Evolutionary conservation across 1,140 invertebrate genomes (phyloP), one percentile per base, ranked within the genome.

Genomic region (Pachyrhynchus sulphureomaculatus): DNA sequence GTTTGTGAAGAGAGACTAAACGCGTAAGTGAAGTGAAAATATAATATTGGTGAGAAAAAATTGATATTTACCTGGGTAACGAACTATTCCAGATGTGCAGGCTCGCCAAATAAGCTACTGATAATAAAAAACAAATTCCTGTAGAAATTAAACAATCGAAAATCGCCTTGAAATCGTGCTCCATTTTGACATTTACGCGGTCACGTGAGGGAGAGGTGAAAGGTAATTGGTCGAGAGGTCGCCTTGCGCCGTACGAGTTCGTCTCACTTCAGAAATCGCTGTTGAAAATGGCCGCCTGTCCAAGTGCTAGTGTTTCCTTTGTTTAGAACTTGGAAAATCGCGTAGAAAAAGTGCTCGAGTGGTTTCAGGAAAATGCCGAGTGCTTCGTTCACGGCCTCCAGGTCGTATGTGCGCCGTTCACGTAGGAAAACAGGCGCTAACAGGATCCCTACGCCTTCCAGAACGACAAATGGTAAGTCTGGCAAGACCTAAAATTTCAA

Each of bases 311-410:
- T 83, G 68, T 68, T 58, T 83, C 79, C 83, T 84, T 84, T 84
- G 82, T 84, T 84, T 84, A 84, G 63, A 33, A 62, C 45, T 48
- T 53, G 51, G 62, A 56, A 59, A 42, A 37, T 52, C 39, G 45
- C 52, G 49, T 37, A 36, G n/a, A 49, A 65, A 67, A 63, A 64
- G 66, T 52, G 54, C 59, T 29, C 29, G 48, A 61, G 32, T 12
- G 17, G 45, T 17, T 10, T 13, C 21, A 24, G n/a, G 66, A 91
- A 86, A 82, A 92, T 92, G 90, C 90, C 90, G 82, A 92, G 90
- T 83, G 90, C 90, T 78, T 91, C 89, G 75, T 92, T 91, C 81
- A 90, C 88, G 73, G 89, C 89, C 77, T 89, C 89, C 76, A 85
- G 89, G 81, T 90, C 88, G 79, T 92, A 91, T 82, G 86, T 90